These are phyloP conservation scores for Lasioglossum figueresi DNA, from an alignment of 2,888 invertebrate species.

Conservation along the genomic window DNA sequence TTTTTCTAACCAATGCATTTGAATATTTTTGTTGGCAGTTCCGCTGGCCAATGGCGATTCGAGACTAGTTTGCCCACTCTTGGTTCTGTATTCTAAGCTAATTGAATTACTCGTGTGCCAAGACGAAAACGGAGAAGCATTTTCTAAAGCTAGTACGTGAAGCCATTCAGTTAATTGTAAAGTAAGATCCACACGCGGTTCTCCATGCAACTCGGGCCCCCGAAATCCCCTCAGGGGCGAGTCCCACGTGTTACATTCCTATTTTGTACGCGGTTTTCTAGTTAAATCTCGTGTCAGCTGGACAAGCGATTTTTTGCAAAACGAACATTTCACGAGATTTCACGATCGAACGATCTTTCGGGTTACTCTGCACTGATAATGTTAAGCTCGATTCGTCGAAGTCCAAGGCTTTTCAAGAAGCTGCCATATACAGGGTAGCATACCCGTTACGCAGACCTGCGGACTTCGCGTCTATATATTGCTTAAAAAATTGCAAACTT, in stretches of 20 bases:
- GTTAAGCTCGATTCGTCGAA: constrained; percentile 39
- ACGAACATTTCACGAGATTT: constrained; percentile 5
- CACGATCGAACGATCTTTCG: constrained; percentile 15
- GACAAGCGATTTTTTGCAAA: constrained; percentile 20
- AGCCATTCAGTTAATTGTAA: constrained; percentile 58
- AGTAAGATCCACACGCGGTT: constrained; percentile 42
- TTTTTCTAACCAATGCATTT: not conserved
- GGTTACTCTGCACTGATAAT: constrained; percentile 46
- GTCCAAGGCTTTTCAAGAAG: constrained; percentile 1
- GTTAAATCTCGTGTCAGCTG: constrained; percentile 51
- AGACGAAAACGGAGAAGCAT: constrained; percentile 61
- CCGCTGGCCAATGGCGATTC: not conserved
- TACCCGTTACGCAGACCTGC: not conserved
- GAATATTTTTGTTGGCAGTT: not conserved
- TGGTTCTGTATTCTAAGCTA: constrained; percentile 52
- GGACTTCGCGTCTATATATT: not conserved
- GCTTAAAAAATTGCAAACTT: not conserved
- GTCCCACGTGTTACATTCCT: constrained; percentile 71
- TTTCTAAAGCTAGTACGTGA: constrained; percentile 70
- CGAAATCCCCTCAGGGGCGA: constrained; percentile 18
- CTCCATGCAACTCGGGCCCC: constrained; percentile 14
- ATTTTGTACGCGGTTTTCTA: constrained; percentile 75
- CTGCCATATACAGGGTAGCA: not conserved
- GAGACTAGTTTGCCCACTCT: constrained; percentile 49
- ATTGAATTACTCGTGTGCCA: constrained; percentile 74